A percentile compares a stretch with the other conserved stretches of the same genome.
These are phyloP conservation scores for Paracyclopina nana DNA, from an alignment of 1,140 invertebrate species.

Conservation along the genomic window DNA sequence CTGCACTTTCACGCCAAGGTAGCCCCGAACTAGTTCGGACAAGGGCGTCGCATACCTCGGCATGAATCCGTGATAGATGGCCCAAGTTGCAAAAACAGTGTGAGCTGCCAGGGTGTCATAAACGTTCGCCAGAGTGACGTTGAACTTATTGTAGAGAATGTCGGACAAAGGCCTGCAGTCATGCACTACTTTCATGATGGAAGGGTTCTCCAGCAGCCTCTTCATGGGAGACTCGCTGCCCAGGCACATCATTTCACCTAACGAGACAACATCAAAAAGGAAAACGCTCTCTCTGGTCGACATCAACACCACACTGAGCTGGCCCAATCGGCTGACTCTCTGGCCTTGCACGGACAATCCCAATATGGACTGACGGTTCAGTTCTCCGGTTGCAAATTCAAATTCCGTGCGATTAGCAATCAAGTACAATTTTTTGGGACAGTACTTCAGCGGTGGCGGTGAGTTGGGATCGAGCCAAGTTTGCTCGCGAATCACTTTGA, in stretches of 20 bases:
- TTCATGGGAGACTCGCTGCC: neutral
- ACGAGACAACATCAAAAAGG: neutral
- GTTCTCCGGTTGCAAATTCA: slow-evolving; percentile 3
- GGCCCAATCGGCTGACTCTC: neutral
- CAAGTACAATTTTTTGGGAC: neutral
- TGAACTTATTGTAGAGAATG: neutral
- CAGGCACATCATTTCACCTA: no score
- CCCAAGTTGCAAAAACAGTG: slow-evolving; percentile 1
- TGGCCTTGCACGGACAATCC: slow-evolving; percentile 1
- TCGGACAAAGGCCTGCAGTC: slow-evolving; percentile 2
- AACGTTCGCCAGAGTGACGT: neutral
- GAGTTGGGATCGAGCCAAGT: neutral
- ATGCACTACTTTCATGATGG: slow-evolving; percentile 8
- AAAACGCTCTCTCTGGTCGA: neutral
- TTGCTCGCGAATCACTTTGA: neutral
- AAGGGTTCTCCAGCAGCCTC: neutral
- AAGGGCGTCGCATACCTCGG: neutral
- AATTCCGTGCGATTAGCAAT: neutral
- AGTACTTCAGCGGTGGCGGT: neutral
- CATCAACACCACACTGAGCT: neutral
- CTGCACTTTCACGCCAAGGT: neutral
- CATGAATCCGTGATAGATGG: neutral
- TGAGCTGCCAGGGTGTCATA: slow-evolving; percentile 8
- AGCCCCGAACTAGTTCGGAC: neutral
- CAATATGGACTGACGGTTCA: neutral